These are phyloP conservation scores for Aphidius colemani DNA, from an alignment of 2,888 invertebrate species.

Conservation along the genomic window DNA sequence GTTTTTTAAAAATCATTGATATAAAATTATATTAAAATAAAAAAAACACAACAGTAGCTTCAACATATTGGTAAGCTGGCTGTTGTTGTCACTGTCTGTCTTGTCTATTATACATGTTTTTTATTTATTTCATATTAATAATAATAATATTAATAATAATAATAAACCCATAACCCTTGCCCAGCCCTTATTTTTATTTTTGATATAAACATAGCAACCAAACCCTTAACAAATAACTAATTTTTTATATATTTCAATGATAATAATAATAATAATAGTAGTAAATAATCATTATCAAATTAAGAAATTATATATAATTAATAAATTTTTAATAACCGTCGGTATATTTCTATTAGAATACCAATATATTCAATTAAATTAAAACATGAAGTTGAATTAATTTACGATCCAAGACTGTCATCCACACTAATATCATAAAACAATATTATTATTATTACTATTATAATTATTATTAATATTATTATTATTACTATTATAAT, in stretches of 20 bases:
- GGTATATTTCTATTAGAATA: too few relatives aligned
- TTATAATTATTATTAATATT: too few relatives aligned
- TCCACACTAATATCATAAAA: neutral
- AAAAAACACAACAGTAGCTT: slow-evolving; percentile 14
- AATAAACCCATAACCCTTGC: slow-evolving; percentile 3
- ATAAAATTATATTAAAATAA: neutral
- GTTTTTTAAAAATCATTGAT: too few relatives aligned
- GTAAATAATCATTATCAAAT: too few relatives aligned
- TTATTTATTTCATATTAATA: slow-evolving; percentile 32
- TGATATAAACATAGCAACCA: neutral
- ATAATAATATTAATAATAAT: slow-evolving; percentile 23
- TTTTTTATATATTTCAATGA: slow-evolving; percentile 10
- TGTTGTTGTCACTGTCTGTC: slow-evolving; percentile 48
- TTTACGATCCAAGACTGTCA: slow-evolving; percentile 14
- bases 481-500: slow-evolving; percentile 8
- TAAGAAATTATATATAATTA: too few relatives aligned
- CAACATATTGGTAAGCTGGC: slow-evolving; percentile 51
- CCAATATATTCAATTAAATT: too few relatives aligned
- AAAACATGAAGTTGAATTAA: too few relatives aligned
- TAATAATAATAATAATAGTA: too few relatives aligned
- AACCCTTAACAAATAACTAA: too few relatives aligned
- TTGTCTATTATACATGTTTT: slow-evolving; percentile 36
- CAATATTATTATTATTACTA: too few relatives aligned
- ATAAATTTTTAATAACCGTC: too few relatives aligned
- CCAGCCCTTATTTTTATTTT: neutral